A percentile compares a stretch with the other conserved stretches of the same genome.
Evolutionary conservation across 2,888 invertebrate genomes (phyloP).

Genomic region (Chironomus riparius): DNA sequence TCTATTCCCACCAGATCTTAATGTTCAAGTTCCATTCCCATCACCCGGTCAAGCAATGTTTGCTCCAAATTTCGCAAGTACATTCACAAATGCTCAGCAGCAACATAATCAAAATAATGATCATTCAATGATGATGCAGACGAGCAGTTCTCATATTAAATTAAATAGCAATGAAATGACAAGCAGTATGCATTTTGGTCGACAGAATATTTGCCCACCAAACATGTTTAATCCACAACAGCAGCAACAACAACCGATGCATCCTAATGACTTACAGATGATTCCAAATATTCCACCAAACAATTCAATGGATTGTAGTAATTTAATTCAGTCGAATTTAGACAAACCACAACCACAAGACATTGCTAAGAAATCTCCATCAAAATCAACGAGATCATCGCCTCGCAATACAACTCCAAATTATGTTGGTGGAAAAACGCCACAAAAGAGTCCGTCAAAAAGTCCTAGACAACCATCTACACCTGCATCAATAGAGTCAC

Average conservation of each 20-base stretch:
- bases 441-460: conserved; percentile 32
- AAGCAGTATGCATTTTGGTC: conserved; percentile 8
- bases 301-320: neutral
- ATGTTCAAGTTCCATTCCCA: conserved; percentile 56
- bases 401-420: conserved; percentile 40
- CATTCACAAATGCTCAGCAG: conserved; percentile 33
- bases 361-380: conserved; percentile 34
- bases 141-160: conserved; percentile 42
- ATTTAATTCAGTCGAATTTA: neutral
- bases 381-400: conserved; percentile 51
- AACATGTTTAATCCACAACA: conserved; percentile 22
- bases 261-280: conserved; percentile 37
- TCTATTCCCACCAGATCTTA: conserved; percentile 51
- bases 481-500: conserved; percentile 10
- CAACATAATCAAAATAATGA: conserved; percentile 16
- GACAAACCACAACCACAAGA: neutral
- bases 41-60: conserved; percentile 57
- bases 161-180: neutral
- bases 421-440: conserved; percentile 21
- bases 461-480: conserved; percentile 31
- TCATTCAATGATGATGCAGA: conserved; percentile 46
- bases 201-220: conserved; percentile 1
- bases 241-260: conserved; percentile 15
- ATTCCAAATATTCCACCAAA: conserved; percentile 35
- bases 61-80: conserved; percentile 50